These are phyloP conservation scores for Cryptotis parvus DNA, from an alignment of 2,113 vertebrate genomes.

Conservation along the genomic window DNA sequence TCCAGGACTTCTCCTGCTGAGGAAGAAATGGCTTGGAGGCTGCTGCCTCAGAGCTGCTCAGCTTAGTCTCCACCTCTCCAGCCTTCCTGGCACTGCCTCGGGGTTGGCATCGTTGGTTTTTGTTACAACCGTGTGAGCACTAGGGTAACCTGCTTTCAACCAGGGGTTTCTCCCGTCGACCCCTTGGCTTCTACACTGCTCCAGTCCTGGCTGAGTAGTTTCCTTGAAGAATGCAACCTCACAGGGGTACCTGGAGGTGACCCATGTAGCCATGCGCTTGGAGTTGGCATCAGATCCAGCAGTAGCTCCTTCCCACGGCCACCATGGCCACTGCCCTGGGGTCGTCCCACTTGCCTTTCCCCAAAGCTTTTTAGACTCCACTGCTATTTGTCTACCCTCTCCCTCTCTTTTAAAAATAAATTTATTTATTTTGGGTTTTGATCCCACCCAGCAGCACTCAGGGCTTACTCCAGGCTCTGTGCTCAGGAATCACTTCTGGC, in stretches of 20 bases:
- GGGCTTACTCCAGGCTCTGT: too few relatives aligned
- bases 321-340: neutral
- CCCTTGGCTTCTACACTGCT: neutral
- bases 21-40: neutral
- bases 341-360: too few relatives aligned
- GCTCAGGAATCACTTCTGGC: too few relatives aligned
- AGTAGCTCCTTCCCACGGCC: neutral
- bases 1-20: neutral
- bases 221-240: neutral
- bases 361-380: too few relatives aligned
- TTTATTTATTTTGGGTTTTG: too few relatives aligned
- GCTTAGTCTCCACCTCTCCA: neutral
- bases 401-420: too few relatives aligned
- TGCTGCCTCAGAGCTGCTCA: too few relatives aligned
- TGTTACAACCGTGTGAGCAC: neutral
- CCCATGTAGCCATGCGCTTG: neutral
- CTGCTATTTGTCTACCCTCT: too few relatives aligned
- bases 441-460: too few relatives aligned
- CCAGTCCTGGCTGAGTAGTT: neutral
- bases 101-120: neutral
- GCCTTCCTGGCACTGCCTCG: neutral
- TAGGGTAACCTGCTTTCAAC: neutral
- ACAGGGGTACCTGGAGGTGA: neutral
- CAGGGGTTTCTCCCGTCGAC: neutral
- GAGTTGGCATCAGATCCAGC: neutral